Evolutionary conservation across 2,888 invertebrate genomes (phyloP).

Genomic region (Ochropleura plecta): DNA sequence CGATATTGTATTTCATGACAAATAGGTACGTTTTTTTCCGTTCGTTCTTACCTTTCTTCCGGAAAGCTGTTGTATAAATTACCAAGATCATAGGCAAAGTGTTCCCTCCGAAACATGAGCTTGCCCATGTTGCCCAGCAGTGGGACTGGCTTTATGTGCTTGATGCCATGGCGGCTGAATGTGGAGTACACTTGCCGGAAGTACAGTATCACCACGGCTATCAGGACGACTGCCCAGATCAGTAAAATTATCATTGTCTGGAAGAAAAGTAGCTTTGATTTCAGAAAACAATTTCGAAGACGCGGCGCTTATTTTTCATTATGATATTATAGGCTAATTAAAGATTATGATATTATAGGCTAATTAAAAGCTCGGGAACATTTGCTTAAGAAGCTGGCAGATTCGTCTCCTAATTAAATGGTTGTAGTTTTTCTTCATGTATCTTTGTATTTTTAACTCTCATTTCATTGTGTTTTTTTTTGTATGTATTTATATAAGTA

Average conservation of each 20-base stretch:
- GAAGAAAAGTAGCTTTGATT: neutral
- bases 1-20: neutral
- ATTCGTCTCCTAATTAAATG: no score
- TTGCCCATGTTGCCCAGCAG: constrained; percentile 71
- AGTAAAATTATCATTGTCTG: constrained; percentile 67
- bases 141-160: constrained; percentile 66
- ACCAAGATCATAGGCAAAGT: constrained; percentile 61
- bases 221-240: constrained; percentile 67
- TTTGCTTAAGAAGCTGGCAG: no score
- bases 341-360: no score
- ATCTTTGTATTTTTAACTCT: no score
- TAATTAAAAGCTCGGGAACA: no score
- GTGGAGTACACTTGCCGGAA: constrained; percentile 65
- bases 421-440: no score
- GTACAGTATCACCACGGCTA: constrained; percentile 65
- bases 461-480: no score
- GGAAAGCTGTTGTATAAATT: constrained; percentile 70
- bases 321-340: no score
- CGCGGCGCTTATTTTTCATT: neutral
- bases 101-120: constrained; percentile 52
- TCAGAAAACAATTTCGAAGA: neutral
- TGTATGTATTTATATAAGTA: no score
- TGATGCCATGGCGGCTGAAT: constrained; percentile 71
- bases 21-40: no score
- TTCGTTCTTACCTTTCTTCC: constrained; percentile 66